These are phyloP conservation scores for Zoanthus sociatus DNA, from an alignment of 92 coral and sea anemone genomes.

Conservation along the genomic window DNA sequence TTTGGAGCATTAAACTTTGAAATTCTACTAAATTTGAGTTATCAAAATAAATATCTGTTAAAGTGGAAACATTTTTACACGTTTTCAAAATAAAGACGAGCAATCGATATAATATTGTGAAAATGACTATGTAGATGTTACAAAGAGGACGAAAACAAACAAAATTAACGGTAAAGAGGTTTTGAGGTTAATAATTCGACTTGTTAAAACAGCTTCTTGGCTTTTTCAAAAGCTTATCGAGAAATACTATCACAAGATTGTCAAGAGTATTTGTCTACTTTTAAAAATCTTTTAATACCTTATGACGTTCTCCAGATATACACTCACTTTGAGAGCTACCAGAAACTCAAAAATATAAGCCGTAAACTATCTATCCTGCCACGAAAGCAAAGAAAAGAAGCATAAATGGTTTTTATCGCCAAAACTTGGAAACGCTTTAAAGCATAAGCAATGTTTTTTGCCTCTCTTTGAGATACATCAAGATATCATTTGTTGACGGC, in stretches of 20 bases:
- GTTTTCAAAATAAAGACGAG: too few relatives aligned
- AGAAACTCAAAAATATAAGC: not conserved
- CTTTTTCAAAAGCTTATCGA: constrained; percentile 29
- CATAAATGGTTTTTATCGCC: not conserved
- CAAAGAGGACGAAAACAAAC: constrained; percentile 5
- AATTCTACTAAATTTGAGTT: not conserved
- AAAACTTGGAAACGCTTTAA: not conserved
- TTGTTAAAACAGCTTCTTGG: not conserved
- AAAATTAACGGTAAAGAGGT: constrained; percentile 8
- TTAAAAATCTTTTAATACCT: constrained; percentile 33
- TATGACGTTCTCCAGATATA: constrained; percentile 37
- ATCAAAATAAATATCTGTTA: not conserved
- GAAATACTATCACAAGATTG: constrained; percentile 32
- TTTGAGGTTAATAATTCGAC: constrained; percentile 5
- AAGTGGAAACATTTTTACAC: not conserved
- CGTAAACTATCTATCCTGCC: not conserved
- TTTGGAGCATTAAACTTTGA: not conserved
- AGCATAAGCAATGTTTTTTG: not conserved
- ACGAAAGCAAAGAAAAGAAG: not conserved
- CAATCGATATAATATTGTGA: not conserved
- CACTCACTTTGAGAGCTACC: not conserved
- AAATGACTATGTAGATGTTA: not conserved
- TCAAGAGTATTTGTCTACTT: constrained; percentile 24
- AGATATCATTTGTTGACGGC: not conserved
- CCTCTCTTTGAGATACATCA: not conserved